Conservation (phyloP, 2,113 vertebrate genomes). For the Ploceus nigricollis region DNA sequence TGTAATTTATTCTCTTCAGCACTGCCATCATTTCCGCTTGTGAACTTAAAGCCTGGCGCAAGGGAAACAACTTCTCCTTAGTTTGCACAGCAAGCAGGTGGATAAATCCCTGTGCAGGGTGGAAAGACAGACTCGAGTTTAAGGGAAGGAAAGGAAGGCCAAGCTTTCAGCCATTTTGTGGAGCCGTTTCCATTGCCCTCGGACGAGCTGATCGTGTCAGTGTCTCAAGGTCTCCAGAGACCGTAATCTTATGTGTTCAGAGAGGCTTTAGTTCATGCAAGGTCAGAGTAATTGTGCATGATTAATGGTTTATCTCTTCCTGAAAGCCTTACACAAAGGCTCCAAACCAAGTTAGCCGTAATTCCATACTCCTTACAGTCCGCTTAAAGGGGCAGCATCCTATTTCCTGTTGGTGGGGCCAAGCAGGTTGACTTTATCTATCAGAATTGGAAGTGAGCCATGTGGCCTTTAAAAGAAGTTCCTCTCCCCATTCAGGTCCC, state of each 20-base stretch:
- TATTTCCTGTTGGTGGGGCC: constrained; percentile 48
- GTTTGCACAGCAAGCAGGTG: background rate
- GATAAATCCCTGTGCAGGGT: background rate
- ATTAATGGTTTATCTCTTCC: constrained; percentile 72
- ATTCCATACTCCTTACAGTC: constrained; percentile 59
- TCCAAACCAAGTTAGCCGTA: constrained; percentile 62
- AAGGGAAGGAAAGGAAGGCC: background rate
- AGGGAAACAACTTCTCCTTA: background rate
- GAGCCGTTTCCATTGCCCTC: background rate
- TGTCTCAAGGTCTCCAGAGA: constrained; percentile 43
- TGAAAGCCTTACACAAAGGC: constrained; percentile 71
- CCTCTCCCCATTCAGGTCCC: background rate
- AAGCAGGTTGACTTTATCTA: constrained; percentile 54
- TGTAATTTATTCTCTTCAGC: background rate
- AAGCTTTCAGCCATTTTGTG: background rate
- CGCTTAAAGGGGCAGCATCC: constrained; percentile 57
- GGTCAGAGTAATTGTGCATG: constrained; percentile 74
- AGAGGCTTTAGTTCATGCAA: constrained; percentile 67
- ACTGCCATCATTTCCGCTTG: background rate
- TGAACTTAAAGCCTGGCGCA: background rate
- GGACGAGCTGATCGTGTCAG: background rate
- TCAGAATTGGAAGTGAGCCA: constrained; percentile 46
- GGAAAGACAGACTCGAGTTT: background rate
- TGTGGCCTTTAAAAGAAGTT: constrained; percentile 19
- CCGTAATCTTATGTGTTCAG: constrained; percentile 52